Base-by-base conservation (phyloP, 2,113 vertebrate species). In the Tichodroma muraria region DNA sequence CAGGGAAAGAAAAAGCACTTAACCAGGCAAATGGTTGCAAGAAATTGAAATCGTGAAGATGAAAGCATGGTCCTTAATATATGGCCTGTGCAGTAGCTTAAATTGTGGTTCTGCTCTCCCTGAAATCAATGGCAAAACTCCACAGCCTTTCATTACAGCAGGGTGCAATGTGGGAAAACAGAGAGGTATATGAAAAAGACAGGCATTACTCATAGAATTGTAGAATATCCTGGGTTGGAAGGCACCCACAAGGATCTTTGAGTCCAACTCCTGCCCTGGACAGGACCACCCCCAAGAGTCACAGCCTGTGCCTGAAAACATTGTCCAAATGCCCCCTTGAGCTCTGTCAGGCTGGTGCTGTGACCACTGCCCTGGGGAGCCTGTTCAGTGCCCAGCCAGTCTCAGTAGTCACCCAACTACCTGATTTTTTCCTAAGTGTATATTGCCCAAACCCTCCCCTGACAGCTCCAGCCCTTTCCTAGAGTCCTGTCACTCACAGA, bases 401-500 rank as follows among this genome's bases (percentile, higher is more conserved):
- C 22, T 52, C 50, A 57, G 70, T n/a, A n/a, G n/a, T n/a, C 1
- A 50, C 22, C 20, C 82, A 66, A 2, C 4, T 17, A 17, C 4
- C 52, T 30, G 13, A 7, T 25, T n/a, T 20, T 57, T 4, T 56
- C 15, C 60, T 13, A 21, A 56, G 52, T 57, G 44, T 35, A 27
- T 50, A 50, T 50, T 49, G 30, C 25, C 25, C 44, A 22, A 11
- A 9, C 13, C 45, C 15, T 66, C 2, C 11, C 13, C 20, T 53
- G 53, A 13, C 21, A 60, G 12, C 20, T 18, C 14, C 45, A 60
- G 45, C 45, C 2, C 0, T 53, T 57, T 53, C 38, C 37, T 66
- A 0, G 0, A 24, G 4, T 40, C 3, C 69, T 53, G 45, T 45
- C 53, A n/a, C 19, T 52, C 37, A 44, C 53, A 22, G 53, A 13